phyloP scores from a whole-genome alignment of 2,888 invertebrate species.

The Spicauda simplicius region DNA sequence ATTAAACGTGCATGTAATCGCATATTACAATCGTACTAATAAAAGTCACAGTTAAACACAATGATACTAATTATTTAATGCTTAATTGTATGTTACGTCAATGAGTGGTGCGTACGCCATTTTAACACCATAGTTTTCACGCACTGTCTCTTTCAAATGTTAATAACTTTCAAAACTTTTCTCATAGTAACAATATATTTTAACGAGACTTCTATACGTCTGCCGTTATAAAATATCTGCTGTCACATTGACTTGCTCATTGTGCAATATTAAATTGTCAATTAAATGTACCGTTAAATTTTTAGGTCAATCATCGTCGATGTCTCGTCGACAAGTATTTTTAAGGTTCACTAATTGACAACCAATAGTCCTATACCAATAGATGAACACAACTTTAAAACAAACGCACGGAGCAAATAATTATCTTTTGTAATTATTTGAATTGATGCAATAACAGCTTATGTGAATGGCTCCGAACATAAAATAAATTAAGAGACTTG shows the following conservation, averaged over 20 bases:
- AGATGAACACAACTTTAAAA: not conserved
- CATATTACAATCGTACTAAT: constrained; percentile 27
- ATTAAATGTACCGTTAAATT: constrained; percentile 20
- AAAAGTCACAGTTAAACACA: constrained; percentile 32
- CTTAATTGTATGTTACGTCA: constrained; percentile 10
- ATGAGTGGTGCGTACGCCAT: not conserved
- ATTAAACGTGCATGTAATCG: constrained; percentile 41
- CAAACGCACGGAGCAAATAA: constrained; percentile 8
- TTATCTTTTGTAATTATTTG: constrained; percentile 11
- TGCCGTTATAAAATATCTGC: not conserved
- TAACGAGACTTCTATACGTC: not conserved
- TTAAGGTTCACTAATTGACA: constrained; percentile 11
- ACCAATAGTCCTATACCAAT: constrained; percentile 4
- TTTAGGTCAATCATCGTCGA: constrained; percentile 5
- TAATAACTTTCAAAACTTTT: not conserved
- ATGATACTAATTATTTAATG: constrained; percentile 22
- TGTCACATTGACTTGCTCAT: not conserved
- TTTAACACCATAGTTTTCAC: not conserved
- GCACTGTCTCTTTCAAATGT: not conserved
- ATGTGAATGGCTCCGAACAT: constrained; percentile 22
- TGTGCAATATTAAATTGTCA: constrained; percentile 6
- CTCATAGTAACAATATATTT: not conserved
- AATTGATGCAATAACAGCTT: constrained; percentile 9
- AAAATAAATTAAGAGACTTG: constrained; percentile 34
- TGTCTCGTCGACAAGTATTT: not conserved